Evolutionary conservation across 1,140 invertebrate genomes (phyloP), one percentile per base, ranked within the genome.

Genomic region (Bombus pyrosoma): DNA sequence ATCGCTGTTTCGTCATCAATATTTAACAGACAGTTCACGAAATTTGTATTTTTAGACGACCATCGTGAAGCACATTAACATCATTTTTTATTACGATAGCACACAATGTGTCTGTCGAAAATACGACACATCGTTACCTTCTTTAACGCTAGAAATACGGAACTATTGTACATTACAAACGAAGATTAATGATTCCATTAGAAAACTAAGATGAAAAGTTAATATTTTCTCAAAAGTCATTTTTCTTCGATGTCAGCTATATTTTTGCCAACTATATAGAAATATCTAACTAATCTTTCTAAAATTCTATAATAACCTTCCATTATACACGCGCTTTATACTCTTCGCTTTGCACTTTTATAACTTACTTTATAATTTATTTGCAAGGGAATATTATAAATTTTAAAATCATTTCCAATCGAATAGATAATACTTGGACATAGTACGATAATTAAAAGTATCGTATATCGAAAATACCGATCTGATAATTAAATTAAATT

Each of bases 121-220:
- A 41, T 41, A 62, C 5, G 41, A 68, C 4, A 68, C 15, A 43
- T 47, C 28, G 8, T 3, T 37, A 47, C 32, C 41, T 68, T 79
- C 53, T 47, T 41, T 37, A 4, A 80, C 22, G 13, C 25, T 69
- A 69, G 37, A 80, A 80, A 80, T 68, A 69, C 41, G 32, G 43
- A 53, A n/a, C 13, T 3, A 15, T 32, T 5, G 22, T n/a, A 18
- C 32, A 13, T 25, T 47, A 47, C 22, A 34, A 28, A 28, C 25
- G 41, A 47, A 80, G 13, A 80, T 69, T 68, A 43, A 80, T 68
- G 64, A 3, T 34, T 12, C 41, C 77, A 69, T 37, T 80, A 69
- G 18, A 37, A 22, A 69, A 43, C 34, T 53, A 13, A 68, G 12
- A 66, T 10, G 25, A 59, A 41, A 80, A 47, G 32, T 37, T 37